Percentiles rank a stretch among this genome's conserved stretches.
phyloP scores from a whole-genome alignment of 64 coral and sea anemone genomes.

The Porites lutea region DNA sequence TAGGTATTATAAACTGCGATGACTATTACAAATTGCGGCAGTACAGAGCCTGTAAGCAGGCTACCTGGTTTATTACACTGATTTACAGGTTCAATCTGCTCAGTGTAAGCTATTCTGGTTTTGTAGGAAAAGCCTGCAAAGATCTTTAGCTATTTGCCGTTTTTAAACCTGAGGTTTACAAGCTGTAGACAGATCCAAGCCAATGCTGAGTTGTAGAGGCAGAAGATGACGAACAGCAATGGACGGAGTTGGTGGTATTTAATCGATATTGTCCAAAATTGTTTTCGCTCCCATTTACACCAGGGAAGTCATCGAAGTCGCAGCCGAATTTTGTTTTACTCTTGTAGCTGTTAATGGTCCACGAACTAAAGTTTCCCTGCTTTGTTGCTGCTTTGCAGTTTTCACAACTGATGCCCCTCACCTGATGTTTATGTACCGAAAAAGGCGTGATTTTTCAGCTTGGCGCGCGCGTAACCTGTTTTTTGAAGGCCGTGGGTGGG shows the following conservation, averaged over 20 bases:
- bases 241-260: background rate
- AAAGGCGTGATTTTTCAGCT: background rate
- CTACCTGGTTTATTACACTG: too few species aligned
- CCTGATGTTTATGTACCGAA: background rate
- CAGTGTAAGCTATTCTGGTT: too few species aligned
- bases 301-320: background rate
- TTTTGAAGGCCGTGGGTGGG: background rate
- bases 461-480: conserved; percentile 5
- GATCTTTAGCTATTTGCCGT: too few species aligned
- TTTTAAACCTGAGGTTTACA: too few species aligned
- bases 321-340: too few species aligned
- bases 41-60: too few species aligned
- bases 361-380: background rate
- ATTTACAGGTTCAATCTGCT: too few species aligned
- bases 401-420: background rate
- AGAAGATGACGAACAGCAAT: background rate
- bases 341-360: too few species aligned
- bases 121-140: too few species aligned
- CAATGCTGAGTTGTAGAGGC: conserved; percentile 1
- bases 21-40: too few species aligned
- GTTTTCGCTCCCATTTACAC: background rate
- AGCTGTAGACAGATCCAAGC: background rate
- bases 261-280: background rate
- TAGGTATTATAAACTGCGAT: too few species aligned
- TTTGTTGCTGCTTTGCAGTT: background rate